Base-by-base conservation (phyloP, 2,797 vertebrate genomes). In the Anas bahamensis region DNA sequence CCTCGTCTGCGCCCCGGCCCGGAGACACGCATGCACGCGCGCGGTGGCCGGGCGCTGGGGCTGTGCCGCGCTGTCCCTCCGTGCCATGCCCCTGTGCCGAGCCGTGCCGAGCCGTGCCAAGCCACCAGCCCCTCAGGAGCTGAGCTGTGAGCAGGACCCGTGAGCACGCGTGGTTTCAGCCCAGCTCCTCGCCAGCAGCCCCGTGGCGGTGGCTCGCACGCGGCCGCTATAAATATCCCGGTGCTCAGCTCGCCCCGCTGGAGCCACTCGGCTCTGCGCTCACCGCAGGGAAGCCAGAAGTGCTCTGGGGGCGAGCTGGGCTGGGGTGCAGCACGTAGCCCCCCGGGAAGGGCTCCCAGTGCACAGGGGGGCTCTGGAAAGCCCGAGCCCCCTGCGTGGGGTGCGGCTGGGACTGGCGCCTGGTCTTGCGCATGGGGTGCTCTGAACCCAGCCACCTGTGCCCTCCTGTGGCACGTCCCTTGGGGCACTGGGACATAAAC, bases 131-230 rank as follows among this genome's bases (percentile, higher is more conserved):
- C 57, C 39, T 4, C 44, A 14, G n/a, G 69, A 28, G 88, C 76
- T 1, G 2, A 13, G 48, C 50, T 10, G 1, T 83, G 28, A 4
- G 3, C 10, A 0, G 7, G 1, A 52, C 4, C 0, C 3, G 39
- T 18, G 77, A 11, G 5, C 72, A 3, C 23, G 2, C 0, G 23
- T 66, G 91, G 75, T 63, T 81, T 84, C 86, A 17, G 41, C 44
- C 22, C 52, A 0, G 8, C 85, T 18, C 24, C 63, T 29, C 3
- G 2, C 31, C 12, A 42, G 44, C 61, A 4, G 1, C 33, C 61
- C 64, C 13, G 0, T 1, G 37, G 13, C 1, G 0, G 9, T 1
- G 17, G 22, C 69, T 48, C 52, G 12, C 52, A 42, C 13, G 0
- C 22, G 19, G 56, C 41, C 52, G 65, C 86, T 81, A 9, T 84